These are phyloP conservation scores for Gari tellinella DNA, from an alignment of 2,888 invertebrate genomes.

Conservation along the genomic window DNA sequence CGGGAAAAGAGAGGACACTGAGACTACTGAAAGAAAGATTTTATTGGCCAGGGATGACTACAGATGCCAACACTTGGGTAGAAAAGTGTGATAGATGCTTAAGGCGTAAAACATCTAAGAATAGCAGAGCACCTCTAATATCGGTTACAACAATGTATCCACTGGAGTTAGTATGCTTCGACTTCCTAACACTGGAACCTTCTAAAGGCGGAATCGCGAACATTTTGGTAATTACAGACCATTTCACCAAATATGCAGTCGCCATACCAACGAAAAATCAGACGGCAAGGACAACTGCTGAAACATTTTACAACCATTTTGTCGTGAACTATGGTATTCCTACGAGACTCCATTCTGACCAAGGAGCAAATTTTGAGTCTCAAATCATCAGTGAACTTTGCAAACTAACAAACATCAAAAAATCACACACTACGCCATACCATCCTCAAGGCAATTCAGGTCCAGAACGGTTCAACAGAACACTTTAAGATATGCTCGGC, in stretches of 20 bases:
- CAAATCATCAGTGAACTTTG: constrained; percentile 28
- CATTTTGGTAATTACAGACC: constrained; percentile 22
- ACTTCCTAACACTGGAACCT: too few species aligned
- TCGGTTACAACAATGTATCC: too few species aligned
- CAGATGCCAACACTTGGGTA: not conserved
- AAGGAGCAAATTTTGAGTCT: constrained; percentile 38
- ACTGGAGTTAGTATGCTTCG: too few species aligned
- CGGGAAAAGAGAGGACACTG: constrained; percentile 2
- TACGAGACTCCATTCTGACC: constrained; percentile 30
- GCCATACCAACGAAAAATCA: too few species aligned
- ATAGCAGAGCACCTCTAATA: constrained; percentile 3
- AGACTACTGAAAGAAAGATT: constrained; percentile 5
- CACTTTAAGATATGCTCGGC: constrained; percentile 28
- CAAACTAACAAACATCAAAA: constrained; percentile 21
- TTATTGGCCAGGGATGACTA: constrained; percentile 1
- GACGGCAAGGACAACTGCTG: too few species aligned
- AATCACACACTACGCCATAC: constrained; percentile 33
- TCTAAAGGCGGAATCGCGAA: constrained; percentile 4
- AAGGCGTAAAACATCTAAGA: too few species aligned
- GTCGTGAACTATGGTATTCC: constrained; percentile 33
- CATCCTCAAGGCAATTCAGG: constrained; percentile 29
- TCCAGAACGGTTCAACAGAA: constrained; percentile 40
- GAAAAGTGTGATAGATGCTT: constrained; percentile 6
- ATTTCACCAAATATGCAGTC: constrained; percentile 23
- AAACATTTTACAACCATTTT: constrained; percentile 22